A percentile compares a stretch with the other conserved stretches of the same genome.
These are phyloP conservation scores for Callospermophilus lateralis DNA, from an alignment of 2,113 vertebrate genomes.

Conservation along the genomic window DNA sequence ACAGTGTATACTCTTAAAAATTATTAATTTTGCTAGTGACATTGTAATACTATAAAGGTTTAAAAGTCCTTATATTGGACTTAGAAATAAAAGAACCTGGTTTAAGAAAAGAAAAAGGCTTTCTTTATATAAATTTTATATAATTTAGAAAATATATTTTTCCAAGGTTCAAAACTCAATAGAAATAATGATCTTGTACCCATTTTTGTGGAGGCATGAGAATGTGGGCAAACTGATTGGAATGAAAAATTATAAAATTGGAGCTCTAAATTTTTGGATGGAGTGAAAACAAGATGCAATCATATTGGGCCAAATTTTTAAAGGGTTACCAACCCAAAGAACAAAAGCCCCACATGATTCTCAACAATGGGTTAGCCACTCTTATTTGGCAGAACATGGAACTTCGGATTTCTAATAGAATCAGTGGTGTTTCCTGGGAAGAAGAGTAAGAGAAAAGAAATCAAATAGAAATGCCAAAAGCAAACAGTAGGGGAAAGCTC, in stretches of 20 bases:
- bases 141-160: neutral
- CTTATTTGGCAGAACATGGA: neutral
- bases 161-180: neutral
- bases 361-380: neutral
- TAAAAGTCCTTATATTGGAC: neutral
- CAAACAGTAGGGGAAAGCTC: neutral
- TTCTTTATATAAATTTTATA: neutral
- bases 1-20: neutral
- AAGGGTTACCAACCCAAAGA: neutral
- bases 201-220: neutral
- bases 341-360: neutral
- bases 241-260: neutral
- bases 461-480: neutral
- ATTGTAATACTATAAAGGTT: neutral
- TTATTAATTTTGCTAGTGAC: neutral
- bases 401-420: neutral
- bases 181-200: neutral
- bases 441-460: neutral
- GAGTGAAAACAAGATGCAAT: neutral
- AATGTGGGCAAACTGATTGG: neutral
- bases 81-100: neutral
- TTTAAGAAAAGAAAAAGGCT: neutral
- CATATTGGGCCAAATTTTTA: neutral
- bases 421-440: neutral
- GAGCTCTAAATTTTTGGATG: neutral